phyloP scores from a whole-genome alignment of 1,140 invertebrate species.

The Aphelinus certus region DNA sequence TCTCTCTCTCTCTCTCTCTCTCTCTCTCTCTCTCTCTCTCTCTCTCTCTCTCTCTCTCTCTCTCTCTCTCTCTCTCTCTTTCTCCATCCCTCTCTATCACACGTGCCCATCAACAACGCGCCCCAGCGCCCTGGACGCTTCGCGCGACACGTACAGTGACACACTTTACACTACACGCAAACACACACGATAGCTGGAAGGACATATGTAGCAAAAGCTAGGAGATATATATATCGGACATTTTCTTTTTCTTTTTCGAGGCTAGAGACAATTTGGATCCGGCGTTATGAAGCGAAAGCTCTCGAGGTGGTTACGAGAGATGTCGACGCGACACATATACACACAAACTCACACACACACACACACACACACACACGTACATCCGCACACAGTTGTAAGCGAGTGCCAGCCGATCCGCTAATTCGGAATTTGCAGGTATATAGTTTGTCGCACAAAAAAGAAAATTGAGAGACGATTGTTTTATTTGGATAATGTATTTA shows the following conservation, averaged over 20 bases:
- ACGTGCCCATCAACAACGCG: no score
- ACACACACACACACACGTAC: background rate
- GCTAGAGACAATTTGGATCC: background rate
- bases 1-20: no score
- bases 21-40: conserved; percentile 33
- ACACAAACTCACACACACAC: conserved; percentile 4
- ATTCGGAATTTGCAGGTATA: conserved; percentile 16
- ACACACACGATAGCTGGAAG: conserved; percentile 28
- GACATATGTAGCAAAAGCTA: conserved; percentile 3
- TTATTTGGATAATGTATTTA: conserved; percentile 13
- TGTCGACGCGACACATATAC: no score
- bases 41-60: no score
- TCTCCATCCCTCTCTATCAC: no score
- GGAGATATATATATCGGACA: background rate
- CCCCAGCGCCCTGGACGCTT: no score
- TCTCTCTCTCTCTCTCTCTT: no score
- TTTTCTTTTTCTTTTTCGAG: background rate
- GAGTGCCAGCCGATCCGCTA: conserved; percentile 34
- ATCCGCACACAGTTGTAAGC: background rate
- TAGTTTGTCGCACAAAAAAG: conserved; percentile 22
- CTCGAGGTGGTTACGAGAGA: background rate
- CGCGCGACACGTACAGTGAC: no score
- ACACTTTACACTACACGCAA: background rate
- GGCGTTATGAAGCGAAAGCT: background rate
- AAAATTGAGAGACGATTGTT: conserved; percentile 8